phyloP scores from a whole-genome alignment of 2,888 invertebrate species.

The Odontomyia ornata region DNA sequence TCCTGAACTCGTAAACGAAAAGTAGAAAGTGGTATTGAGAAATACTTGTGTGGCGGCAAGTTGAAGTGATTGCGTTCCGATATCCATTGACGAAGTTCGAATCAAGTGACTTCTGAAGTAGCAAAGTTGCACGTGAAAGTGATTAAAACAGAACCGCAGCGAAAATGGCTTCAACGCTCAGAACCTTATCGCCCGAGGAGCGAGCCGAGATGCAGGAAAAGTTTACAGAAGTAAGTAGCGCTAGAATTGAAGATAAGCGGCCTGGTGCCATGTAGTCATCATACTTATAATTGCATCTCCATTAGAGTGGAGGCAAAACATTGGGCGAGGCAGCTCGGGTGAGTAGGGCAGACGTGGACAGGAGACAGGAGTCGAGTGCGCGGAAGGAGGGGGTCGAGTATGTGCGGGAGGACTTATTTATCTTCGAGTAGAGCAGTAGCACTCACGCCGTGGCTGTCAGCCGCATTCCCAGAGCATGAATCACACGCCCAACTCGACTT shows the following conservation, averaged over 20 bases:
- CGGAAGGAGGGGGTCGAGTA: background rate
- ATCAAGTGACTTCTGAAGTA: background rate
- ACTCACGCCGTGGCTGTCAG: conserved; percentile 22
- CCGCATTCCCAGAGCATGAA: conserved; percentile 54
- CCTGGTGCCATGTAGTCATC: background rate
- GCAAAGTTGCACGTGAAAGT: background rate
- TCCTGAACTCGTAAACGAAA: conserved; percentile 1
- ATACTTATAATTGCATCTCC: background rate
- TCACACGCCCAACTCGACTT: conserved; percentile 50
- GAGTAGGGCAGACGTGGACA: background rate
- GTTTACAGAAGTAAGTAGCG: conserved; percentile 74
- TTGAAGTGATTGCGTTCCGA: background rate
- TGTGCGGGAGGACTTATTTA: conserved; percentile 40
- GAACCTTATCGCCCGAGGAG: conserved; percentile 69
- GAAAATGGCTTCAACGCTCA: conserved; percentile 56
- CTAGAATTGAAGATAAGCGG: conserved; percentile 30
- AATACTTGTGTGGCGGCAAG: conserved; percentile 16
- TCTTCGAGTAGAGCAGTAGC: conserved; percentile 18
- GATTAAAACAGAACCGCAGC: background rate
- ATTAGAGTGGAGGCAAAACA: background rate
- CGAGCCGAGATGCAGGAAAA: conserved; percentile 79
- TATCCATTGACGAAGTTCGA: background rate
- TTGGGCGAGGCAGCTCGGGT: conserved; percentile 23
- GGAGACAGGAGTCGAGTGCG: background rate
- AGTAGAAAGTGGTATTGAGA: conserved; percentile 11